These are phyloP conservation scores for Mamestra brassicae DNA, from an alignment of 2,888 invertebrate genomes.

Conservation along the genomic window DNA sequence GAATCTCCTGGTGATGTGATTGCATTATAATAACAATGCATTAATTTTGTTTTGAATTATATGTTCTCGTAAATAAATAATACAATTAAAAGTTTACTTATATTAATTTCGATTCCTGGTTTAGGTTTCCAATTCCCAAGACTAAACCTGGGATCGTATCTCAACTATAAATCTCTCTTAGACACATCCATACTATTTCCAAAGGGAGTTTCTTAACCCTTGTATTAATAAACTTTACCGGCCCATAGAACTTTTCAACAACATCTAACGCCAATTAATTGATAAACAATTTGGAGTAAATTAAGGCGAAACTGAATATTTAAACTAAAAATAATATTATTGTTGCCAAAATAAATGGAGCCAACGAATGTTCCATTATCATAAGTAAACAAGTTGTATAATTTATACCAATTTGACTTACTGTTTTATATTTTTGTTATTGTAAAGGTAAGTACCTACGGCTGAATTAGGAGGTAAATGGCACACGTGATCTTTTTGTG, in stretches of 20 bases:
- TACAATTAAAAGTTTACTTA: neutral
- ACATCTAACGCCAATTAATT: conserved; percentile 33
- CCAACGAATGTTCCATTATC: conserved; percentile 41
- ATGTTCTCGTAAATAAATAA: neutral
- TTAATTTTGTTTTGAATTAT: no score
- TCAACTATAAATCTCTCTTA: conserved; percentile 20
- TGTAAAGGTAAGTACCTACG: conserved; percentile 8
- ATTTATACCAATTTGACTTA: conserved; percentile 43
- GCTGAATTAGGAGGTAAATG: conserved; percentile 9
- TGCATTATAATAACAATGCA: no score
- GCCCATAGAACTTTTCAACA: conserved; percentile 43
- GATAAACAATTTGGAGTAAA: conserved; percentile 37
- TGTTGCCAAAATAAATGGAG: conserved; percentile 34
- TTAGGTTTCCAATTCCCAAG: conserved; percentile 22
- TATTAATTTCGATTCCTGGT: neutral
- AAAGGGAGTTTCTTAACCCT: conserved; percentile 39
- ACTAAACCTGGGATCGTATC: conserved; percentile 1
- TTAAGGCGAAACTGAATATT: conserved; percentile 23
- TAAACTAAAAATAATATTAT: conserved; percentile 49
- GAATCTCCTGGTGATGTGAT: no score
- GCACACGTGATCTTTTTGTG: neutral
- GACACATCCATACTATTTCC: conserved; percentile 1
- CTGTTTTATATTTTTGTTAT: conserved; percentile 54
- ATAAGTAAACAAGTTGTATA: conserved; percentile 38
- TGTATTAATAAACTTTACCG: conserved; percentile 28